A percentile compares a stretch with the other conserved stretches of the same genome.
phyloP scores from a whole-genome alignment of 2,113 vertebrate genomes.

The Sminthopsis crassicaudata region DNA sequence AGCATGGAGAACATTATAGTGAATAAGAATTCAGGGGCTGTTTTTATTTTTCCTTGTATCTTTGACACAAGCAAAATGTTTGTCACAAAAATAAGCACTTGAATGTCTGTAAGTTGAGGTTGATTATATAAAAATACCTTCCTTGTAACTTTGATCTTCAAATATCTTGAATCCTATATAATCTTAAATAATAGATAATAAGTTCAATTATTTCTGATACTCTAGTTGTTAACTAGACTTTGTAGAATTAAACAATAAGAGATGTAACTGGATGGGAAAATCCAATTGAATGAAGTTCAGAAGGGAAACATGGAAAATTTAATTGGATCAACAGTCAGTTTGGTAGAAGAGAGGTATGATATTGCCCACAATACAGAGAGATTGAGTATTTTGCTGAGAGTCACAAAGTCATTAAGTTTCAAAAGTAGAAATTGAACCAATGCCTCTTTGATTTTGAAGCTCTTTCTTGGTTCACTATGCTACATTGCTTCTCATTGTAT shows the following conservation, averaged over 20 bases:
- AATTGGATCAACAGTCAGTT: not conserved
- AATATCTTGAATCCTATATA: not conserved
- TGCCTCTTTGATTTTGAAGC: not conserved
- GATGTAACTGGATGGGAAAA: not conserved
- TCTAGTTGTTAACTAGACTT: not conserved
- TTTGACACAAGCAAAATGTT: not conserved
- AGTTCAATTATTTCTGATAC: not conserved
- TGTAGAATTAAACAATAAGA: not conserved
- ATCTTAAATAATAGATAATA: not conserved
- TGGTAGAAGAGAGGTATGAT: not conserved
- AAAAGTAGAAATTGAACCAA: not conserved
- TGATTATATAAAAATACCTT: not conserved
- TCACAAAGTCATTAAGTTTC: not conserved
- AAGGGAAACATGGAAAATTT: not conserved
- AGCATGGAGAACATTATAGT: not conserved
- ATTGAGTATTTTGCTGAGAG: not conserved
- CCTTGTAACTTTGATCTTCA: not conserved
- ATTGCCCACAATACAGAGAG: not conserved
- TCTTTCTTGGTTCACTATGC: not conserved
- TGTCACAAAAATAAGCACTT: not conserved
- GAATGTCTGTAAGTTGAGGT: not conserved
- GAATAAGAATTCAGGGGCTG: not conserved
- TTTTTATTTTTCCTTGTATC: not conserved
- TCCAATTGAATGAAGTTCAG: not conserved
- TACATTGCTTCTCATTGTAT: not conserved